Conservation (phyloP, 2,888 invertebrate species). For the Tiliacea aurago region DNA sequence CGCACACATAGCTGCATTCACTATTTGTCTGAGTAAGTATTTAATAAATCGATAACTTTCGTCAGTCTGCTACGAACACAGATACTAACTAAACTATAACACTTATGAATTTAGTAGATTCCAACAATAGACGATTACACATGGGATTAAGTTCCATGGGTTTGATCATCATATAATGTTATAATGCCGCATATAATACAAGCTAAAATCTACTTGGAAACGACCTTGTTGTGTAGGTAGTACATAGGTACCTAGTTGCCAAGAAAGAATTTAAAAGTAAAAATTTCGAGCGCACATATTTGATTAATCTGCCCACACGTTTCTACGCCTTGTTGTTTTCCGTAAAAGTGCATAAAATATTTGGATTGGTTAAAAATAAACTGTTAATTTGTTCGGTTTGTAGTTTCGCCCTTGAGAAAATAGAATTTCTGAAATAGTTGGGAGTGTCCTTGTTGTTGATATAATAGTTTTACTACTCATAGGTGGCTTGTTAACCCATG, state of each 20-base stretch:
- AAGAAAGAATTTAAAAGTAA: slow-evolving; percentile 52
- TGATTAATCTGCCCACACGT: slow-evolving; percentile 57
- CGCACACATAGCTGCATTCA: slow-evolving; percentile 71
- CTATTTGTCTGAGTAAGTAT: slow-evolving; percentile 70
- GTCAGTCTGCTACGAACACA: slow-evolving; percentile 59
- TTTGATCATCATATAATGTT: slow-evolving; percentile 8
- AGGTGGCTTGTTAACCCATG: slow-evolving; percentile 32
- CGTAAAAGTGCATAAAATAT: slow-evolving; percentile 59
- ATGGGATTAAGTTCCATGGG: slow-evolving; percentile 1
- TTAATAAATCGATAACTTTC: slow-evolving; percentile 74
- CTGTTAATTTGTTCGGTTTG: slow-evolving; percentile 14
- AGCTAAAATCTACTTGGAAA: slow-evolving; percentile 44
- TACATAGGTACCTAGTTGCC: slow-evolving; percentile 32
- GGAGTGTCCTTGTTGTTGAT: slow-evolving; percentile 34
- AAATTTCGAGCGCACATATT: slow-evolving; percentile 32
- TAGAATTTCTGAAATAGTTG: slow-evolving; percentile 45
- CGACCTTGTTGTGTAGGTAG: slow-evolving; percentile 50
- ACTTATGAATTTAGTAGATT: slow-evolving; percentile 1
- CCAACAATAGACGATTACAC: neutral
- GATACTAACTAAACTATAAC: slow-evolving; percentile 18
- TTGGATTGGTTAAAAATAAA: slow-evolving; percentile 21
- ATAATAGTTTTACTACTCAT: slow-evolving; percentile 22
- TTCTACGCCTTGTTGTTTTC: slow-evolving; percentile 42
- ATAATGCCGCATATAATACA: slow-evolving; percentile 24
- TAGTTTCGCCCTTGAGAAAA: slow-evolving; percentile 38